Percentiles rank a stretch among this genome's conserved stretches.
phyloP scores from a whole-genome alignment of 92 coral and sea anemone species.

The Actinernus sp. region DNA sequence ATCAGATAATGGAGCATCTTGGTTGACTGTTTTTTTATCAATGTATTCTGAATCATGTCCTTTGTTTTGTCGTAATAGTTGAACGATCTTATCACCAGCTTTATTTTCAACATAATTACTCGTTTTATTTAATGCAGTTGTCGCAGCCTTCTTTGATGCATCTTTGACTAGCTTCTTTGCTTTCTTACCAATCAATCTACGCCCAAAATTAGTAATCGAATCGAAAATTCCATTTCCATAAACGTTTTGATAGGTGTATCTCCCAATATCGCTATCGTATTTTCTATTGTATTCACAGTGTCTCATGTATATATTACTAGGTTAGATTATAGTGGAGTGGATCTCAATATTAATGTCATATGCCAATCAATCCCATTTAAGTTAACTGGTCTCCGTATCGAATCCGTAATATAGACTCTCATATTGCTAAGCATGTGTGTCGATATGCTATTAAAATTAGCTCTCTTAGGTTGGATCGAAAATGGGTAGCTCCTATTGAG shows the following conservation, averaged over 20 bases:
- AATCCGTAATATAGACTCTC: conserved; percentile 23
- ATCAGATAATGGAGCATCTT: too few species aligned
- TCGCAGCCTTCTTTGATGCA: too few species aligned
- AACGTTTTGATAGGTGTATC: conserved; percentile 7
- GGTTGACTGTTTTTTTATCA: too few species aligned
- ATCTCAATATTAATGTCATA: conserved; percentile 1
- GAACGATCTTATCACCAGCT: too few species aligned
- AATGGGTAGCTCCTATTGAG: neutral
- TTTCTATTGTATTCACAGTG: conserved; percentile 12
- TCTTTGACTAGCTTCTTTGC: too few species aligned
- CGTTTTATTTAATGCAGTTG: too few species aligned
- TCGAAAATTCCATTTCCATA: conserved; percentile 23
- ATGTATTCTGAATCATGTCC: too few species aligned
- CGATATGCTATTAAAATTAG: neutral
- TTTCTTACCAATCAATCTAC: conserved; percentile 18
- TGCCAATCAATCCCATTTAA: neutral
- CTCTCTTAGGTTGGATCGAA: conserved; percentile 1
- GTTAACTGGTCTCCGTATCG: conserved; percentile 20
- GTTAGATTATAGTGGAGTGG: conserved; percentile 7
- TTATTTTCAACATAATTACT: too few species aligned
- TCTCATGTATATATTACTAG: neutral
- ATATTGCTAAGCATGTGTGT: conserved; percentile 5
- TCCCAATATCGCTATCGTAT: conserved; percentile 22
- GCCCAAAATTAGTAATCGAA: neutral
- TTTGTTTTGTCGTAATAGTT: too few species aligned